Conservation (phyloP, 2,888 invertebrate species). For the Brenthis ino region DNA sequence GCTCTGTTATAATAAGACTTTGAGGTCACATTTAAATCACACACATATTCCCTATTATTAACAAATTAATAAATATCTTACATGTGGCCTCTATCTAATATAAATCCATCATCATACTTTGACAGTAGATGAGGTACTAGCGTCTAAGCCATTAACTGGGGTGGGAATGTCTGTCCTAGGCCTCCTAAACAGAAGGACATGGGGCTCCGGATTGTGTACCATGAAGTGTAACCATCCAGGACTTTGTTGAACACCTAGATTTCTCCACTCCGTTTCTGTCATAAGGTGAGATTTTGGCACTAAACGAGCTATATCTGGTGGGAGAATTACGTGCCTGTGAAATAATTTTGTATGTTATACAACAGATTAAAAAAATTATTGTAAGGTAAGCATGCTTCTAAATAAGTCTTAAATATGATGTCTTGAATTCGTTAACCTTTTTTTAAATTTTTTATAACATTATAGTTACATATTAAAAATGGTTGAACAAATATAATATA, state of each 20-base stretch:
- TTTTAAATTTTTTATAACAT: no score
- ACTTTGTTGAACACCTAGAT: conserved; percentile 96
- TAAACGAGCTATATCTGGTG: conserved; percentile 90
- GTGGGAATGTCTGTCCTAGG: conserved; percentile 65
- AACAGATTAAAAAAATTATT: conserved; percentile 39
- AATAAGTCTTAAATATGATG: background rate
- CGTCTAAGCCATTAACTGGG: conserved; percentile 60
- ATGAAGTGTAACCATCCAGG: conserved; percentile 93
- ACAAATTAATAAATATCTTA: conserved; percentile 14
- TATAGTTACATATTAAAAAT: no score
- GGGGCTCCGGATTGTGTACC: conserved; percentile 95
- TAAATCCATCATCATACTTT: conserved; percentile 53
- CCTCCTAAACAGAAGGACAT: conserved; percentile 91
- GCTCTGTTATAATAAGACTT: no score
- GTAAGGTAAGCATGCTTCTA: no score
- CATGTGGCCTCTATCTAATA: conserved; percentile 15
- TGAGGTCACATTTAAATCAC: no score
- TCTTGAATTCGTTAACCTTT: background rate
- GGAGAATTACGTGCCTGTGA: conserved; percentile 93
- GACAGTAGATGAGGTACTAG: conserved; percentile 57
- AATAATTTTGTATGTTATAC: background rate
- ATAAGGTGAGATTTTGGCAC: conserved; percentile 95
- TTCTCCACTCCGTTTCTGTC: conserved; percentile 97
- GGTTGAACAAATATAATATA: no score
- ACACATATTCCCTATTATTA: background rate